Evolutionary conservation across 2,797 vertebrate species (phyloP).

Genomic region (Holocentrus rufus): DNA sequence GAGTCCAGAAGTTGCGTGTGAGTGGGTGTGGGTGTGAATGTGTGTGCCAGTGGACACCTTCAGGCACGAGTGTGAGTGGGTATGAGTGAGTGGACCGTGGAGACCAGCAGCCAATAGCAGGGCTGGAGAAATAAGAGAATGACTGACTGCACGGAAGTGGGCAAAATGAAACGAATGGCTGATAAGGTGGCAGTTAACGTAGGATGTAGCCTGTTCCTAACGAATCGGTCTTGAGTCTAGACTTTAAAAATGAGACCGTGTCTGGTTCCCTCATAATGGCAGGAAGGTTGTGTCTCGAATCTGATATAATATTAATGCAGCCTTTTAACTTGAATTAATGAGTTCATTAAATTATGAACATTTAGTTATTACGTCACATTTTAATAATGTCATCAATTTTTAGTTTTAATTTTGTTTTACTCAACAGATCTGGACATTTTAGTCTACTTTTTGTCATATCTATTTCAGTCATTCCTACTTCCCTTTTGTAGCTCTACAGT

Average conservation of each 20-base stretch:
- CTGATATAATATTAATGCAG: constrained; percentile 72
- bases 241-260: constrained; percentile 55
- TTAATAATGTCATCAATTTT: constrained; percentile 36
- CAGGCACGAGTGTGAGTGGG: background rate
- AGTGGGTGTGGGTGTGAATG: constrained; percentile 1
- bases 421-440: constrained; percentile 7
- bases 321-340: constrained; percentile 68
- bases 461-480: background rate
- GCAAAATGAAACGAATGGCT: constrained; percentile 39
- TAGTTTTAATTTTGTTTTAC: constrained; percentile 49
- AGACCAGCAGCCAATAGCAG: constrained; percentile 18
- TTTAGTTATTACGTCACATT: constrained; percentile 52
- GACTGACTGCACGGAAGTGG: constrained; percentile 57
- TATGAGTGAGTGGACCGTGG: constrained; percentile 11
- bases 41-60: background rate
- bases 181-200: constrained; percentile 62
- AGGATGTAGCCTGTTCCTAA: constrained; percentile 69
- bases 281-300: constrained; percentile 69
- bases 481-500: background rate
- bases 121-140: constrained; percentile 22
- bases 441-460: background rate
- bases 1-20: constrained; percentile 22
- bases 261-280: constrained; percentile 51
- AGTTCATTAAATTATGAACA: constrained; percentile 70
- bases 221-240: constrained; percentile 52